These are phyloP conservation scores for Hirtodrosophila duncani DNA, from an alignment of 2,888 invertebrate genomes.

Conservation along the genomic window DNA sequence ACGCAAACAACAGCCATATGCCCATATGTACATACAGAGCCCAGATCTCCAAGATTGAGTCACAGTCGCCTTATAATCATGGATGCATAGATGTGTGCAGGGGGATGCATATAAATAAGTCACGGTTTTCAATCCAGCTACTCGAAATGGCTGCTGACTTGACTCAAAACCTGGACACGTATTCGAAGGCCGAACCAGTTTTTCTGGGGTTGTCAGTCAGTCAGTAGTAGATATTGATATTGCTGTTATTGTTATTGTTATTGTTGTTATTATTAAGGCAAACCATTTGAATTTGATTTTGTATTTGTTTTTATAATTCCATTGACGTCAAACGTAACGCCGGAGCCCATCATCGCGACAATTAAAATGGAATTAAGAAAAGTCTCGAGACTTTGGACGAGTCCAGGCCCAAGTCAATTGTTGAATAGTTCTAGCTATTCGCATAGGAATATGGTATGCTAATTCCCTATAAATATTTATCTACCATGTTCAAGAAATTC, in stretches of 20 bases:
- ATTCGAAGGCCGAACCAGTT: constrained; percentile 33
- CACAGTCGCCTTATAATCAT: constrained; percentile 13
- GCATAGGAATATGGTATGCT: too few species aligned
- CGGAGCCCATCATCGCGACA: constrained; percentile 57
- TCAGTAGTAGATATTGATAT: background rate
- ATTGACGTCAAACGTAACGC: constrained; percentile 59
- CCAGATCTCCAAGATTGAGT: too few species aligned
- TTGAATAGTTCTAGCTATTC: too few species aligned
- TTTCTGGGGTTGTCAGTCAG: constrained; percentile 9
- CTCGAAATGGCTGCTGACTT: too few species aligned
- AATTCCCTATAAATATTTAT: constrained; percentile 50
- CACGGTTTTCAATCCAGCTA: constrained; percentile 26
- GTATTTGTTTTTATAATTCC: constrained; percentile 65
- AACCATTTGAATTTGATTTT: background rate
- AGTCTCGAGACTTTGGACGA: constrained; percentile 34
- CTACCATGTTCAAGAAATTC: constrained; percentile 28
- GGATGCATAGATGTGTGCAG: constrained; percentile 15
- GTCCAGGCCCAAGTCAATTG: background rate
- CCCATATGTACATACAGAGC: constrained; percentile 1
- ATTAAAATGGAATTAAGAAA: constrained; percentile 49
- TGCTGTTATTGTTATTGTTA: constrained; percentile 1
- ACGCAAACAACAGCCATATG: constrained; percentile 28
- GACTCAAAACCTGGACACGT: too few species aligned
- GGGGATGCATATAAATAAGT: constrained; percentile 27
- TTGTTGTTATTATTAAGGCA: constrained; percentile 2